These are phyloP conservation scores for Microcebus murinus DNA, from an alignment of 2,113 vertebrate genomes.

Conservation along the genomic window DNA sequence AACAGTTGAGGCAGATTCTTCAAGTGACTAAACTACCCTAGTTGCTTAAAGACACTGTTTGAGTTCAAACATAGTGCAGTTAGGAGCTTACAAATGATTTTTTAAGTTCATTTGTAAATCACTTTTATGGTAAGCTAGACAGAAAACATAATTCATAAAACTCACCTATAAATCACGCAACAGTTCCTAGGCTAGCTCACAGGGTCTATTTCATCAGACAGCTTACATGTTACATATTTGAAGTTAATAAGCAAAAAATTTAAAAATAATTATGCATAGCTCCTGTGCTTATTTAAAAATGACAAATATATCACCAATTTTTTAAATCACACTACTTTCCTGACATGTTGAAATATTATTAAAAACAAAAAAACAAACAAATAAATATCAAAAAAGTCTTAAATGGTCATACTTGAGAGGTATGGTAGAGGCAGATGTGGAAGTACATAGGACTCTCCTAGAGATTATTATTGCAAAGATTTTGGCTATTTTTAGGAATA, in stretches of 20 bases:
- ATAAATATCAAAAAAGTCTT: neutral
- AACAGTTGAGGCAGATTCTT: neutral
- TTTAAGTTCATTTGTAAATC: neutral
- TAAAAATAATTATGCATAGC: neutral
- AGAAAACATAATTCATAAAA: neutral
- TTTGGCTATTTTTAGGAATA: neutral
- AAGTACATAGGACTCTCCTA: neutral
- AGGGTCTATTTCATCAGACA: neutral
- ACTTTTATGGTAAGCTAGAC: neutral
- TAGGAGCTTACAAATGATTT: neutral
- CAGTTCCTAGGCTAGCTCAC: neutral
- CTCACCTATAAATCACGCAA: neutral
- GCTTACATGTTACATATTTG: neutral
- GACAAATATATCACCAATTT: neutral
- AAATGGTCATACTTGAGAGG: neutral
- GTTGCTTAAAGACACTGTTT: neutral
- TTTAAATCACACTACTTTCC: neutral
- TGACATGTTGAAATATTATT: neutral
- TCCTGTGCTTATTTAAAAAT: neutral
- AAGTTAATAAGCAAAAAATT: neutral
- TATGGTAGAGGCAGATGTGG: neutral
- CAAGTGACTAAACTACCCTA: neutral
- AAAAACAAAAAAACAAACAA: neutral
- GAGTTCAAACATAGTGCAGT: neutral
- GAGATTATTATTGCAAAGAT: neutral